Evolutionary conservation across 2,113 vertebrate species (phyloP), one percentile per base, ranked within the genome.

Genomic region (Eclectus roratus): DNA sequence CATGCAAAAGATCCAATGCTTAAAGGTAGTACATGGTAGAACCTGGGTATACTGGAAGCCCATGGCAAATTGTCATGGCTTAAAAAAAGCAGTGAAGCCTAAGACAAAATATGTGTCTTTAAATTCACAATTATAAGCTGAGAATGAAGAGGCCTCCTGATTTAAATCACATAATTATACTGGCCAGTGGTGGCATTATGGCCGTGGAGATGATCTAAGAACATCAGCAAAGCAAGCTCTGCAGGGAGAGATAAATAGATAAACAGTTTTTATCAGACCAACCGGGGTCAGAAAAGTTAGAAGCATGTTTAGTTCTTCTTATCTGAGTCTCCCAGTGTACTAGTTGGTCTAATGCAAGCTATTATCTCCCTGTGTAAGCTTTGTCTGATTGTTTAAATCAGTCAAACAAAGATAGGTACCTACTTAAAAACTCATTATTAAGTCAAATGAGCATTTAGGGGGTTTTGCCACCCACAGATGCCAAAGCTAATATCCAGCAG

Each of bases 401-500:
- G 65, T 93, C 73, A 97, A 90, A 93, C 91, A 91, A 93, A 96
- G 93, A 85, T 79, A 96, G 93, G 87, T 94, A 95, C 68, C 58
- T 81, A 93, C 71, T 96, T 93, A 85, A 95, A 96, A 95, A 83
- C 74, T 88, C 77, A 89, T 94, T 93, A 84, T 84, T 97, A 91
- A 97, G 65, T 95, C 92, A 92, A 96, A 97, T 89, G 86, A 95
- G 80, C 73, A 91, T 95, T 97, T 93, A 92, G 73, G 83, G 72
- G 13, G 0, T 50, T 81, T 91, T 95, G 77, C 96, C 95, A 94
- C 94, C 83, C 89, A 95, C 94, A 93, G 94, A 93, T 95, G 93
- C 89, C 95, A 92, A 94, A 94, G 72, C 80, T 91, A 89, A 96
- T 89, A 97, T 92, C 91, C 93, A 96, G 93, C 94, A 96, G 95